phyloP scores from a whole-genome alignment of 2,888 invertebrate genomes.

The Hesperia comma region DNA sequence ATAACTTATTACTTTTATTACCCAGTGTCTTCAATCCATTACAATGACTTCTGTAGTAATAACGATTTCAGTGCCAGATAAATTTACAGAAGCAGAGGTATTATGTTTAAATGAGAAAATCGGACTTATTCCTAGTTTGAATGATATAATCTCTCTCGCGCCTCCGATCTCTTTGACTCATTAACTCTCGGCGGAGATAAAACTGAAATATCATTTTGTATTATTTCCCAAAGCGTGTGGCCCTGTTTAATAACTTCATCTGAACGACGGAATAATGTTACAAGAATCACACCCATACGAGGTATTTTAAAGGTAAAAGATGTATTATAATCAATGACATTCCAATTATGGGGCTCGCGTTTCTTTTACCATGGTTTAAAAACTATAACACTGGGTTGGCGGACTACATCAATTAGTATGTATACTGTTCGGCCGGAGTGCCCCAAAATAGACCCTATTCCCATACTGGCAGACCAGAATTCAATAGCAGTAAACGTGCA shows the following conservation, averaged over 20 bases:
- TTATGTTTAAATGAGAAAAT: slow-evolving; percentile 31
- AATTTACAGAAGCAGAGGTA: slow-evolving; percentile 23
- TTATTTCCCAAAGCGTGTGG: slow-evolving; percentile 28
- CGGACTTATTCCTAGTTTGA: slow-evolving; percentile 25
- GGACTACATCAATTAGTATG: too few species aligned
- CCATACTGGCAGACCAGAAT: too few species aligned
- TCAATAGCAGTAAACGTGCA: too few species aligned
- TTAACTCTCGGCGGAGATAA: slow-evolving; percentile 31
- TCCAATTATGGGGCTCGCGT: too few species aligned
- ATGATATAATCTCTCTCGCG: slow-evolving; percentile 32
- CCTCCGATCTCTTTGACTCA: slow-evolving; percentile 33
- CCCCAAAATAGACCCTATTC: too few species aligned
- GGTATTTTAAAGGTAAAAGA: too few species aligned
- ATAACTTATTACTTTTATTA: background rate
- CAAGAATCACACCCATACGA: too few species aligned
- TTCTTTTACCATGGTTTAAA: too few species aligned
- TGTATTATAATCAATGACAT: too few species aligned
- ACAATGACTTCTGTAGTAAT: slow-evolving; percentile 19
- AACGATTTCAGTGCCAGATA: slow-evolving; percentile 16
- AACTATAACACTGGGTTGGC: too few species aligned
- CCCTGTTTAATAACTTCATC: slow-evolving; percentile 6
- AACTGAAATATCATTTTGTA: slow-evolving; percentile 31
- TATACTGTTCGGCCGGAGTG: too few species aligned
- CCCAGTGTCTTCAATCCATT: background rate
- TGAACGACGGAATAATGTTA: background rate